Percentiles rank a stretch among this genome's conserved stretches.
These are phyloP conservation scores for Crocuta crocuta DNA, from an alignment of 2,113 vertebrate genomes.

Conservation along the genomic window DNA sequence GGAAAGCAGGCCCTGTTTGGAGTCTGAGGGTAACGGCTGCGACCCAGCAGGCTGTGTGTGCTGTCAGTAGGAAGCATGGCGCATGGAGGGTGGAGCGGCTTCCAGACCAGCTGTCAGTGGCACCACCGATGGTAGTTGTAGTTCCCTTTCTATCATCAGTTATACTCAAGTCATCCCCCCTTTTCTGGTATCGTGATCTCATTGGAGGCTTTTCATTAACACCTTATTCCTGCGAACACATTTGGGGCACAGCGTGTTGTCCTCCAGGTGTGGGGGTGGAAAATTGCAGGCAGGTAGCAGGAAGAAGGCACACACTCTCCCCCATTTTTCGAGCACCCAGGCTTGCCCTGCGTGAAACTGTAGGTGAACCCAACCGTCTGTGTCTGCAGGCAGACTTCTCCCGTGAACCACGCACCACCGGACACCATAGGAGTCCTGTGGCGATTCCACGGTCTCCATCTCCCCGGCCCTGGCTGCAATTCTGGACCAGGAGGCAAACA, in stretches of 20 bases:
- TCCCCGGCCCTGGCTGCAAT: background rate
- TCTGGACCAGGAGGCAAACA: constrained; percentile 66
- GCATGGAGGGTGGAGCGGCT: background rate
- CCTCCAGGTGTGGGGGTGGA: constrained; percentile 71
- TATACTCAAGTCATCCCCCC: background rate
- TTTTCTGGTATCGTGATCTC: background rate
- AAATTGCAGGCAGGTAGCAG: constrained; percentile 51
- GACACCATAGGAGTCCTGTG: background rate
- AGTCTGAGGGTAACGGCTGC: background rate
- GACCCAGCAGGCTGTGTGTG: no score
- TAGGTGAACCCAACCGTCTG: constrained; percentile 51
- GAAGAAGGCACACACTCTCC: constrained; percentile 62
- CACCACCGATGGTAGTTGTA: background rate
- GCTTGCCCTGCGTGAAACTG: constrained; percentile 77
- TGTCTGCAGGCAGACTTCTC: constrained; percentile 39
- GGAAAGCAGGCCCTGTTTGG: no score
- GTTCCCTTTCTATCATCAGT: background rate
- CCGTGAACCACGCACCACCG: constrained; percentile 76
- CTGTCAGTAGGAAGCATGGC: background rate
- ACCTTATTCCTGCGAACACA: constrained; percentile 75
- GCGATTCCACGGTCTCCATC: rapidly evolving
- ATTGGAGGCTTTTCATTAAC: constrained; percentile 68
- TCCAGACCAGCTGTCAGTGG: background rate
- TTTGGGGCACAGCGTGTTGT: constrained; percentile 75
- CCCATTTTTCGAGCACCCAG: constrained; percentile 72